Percentiles rank a stretch among this genome's conserved stretches.
Evolutionary conservation across 2,797 vertebrate species (phyloP).

Genomic region (Oceanodroma leucorhoa): DNA sequence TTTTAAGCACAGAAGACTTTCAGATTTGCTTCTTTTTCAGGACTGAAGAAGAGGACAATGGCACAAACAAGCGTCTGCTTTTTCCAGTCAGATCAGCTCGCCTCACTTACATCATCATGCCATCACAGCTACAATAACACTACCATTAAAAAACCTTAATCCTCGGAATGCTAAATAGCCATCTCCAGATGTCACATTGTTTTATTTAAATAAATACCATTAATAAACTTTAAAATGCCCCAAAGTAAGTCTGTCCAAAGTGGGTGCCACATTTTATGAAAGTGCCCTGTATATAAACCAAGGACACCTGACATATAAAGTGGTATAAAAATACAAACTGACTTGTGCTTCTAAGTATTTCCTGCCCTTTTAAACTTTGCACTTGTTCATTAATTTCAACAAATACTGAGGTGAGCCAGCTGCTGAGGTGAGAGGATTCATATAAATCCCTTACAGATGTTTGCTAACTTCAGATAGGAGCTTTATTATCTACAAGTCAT

Average conservation of each 20-base stretch:
- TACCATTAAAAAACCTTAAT: background rate
- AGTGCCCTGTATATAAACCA: background rate
- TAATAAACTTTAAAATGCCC: background rate
- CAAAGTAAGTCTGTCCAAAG: background rate
- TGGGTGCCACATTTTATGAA: background rate
- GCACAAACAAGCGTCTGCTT: background rate
- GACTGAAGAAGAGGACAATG: background rate
- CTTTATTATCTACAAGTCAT: conserved; percentile 56
- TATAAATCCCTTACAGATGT: conserved; percentile 60
- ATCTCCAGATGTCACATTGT: background rate
- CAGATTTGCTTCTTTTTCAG: background rate
- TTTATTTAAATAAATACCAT: background rate
- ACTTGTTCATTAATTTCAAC: conserved; percentile 66
- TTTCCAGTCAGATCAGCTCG: background rate
- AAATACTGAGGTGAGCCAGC: conserved; percentile 54
- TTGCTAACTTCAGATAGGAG: conserved; percentile 53
- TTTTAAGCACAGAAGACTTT: background rate
- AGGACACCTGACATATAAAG: conserved; percentile 33
- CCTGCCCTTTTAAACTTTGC: conserved; percentile 51
- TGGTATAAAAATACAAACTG: conserved; percentile 29
- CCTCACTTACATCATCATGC: background rate
- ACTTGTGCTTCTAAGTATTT: conserved; percentile 55
- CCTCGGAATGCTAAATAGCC: background rate
- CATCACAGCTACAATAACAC: background rate
- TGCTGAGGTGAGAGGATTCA: conserved; percentile 61